Evolutionary conservation across 2,113 vertebrate species (phyloP).

Genomic region (Psittacula cyanocephala): DNA sequence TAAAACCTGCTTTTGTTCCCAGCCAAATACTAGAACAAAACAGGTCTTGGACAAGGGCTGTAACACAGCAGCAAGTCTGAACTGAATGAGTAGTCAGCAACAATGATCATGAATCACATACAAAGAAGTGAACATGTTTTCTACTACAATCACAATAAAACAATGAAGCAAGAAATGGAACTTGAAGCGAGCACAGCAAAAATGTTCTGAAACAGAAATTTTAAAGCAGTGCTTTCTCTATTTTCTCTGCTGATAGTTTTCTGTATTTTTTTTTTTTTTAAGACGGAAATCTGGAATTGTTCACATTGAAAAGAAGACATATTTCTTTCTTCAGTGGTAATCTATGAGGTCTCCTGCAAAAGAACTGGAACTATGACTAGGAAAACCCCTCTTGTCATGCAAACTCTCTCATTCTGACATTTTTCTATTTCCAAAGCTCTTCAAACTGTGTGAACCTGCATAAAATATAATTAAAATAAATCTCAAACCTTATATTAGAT

Average conservation of each 20-base stretch:
- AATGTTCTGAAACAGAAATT: conserved; percentile 8
- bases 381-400: background rate
- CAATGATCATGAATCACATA: conserved; percentile 52
- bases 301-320: background rate
- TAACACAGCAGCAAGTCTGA: conserved; percentile 38
- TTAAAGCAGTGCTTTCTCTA: background rate
- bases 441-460: background rate
- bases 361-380: background rate
- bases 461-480: conserved; percentile 12
- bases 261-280: background rate
- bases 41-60: conserved; percentile 31
- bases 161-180: conserved; percentile 63
- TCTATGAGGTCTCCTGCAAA: background rate
- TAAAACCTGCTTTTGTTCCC: conserved; percentile 29
- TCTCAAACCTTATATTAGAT: background rate
- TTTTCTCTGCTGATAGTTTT: background rate
- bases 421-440: background rate
- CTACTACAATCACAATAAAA: conserved; percentile 61
- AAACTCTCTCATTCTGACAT: background rate
- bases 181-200: conserved; percentile 12
- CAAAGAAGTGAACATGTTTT: conserved; percentile 62
- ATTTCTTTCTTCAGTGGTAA: background rate
- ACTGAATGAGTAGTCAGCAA: conserved; percentile 57
- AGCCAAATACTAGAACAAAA: conserved; percentile 49
- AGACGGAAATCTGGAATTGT: background rate